Conservation (phyloP, 1,140 invertebrate genomes). For the Mylabris phalerata region DNA sequence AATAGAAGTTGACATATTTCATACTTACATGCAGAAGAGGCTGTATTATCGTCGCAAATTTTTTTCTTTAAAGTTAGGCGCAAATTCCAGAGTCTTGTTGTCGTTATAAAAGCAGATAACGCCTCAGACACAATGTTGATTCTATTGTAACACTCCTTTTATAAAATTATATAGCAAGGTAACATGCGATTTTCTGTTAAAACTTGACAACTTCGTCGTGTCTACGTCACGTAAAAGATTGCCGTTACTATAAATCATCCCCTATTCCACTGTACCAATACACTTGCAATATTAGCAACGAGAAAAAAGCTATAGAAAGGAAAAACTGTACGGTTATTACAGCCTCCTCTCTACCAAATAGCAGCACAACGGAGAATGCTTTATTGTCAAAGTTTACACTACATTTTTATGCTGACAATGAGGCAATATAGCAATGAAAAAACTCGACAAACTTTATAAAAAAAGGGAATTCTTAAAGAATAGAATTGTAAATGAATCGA, state of each 20-base stretch:
- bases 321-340: neutral
- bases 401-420: neutral
- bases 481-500: no score
- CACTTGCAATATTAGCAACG: conserved; percentile 5
- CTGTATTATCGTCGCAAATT: no score
- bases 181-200: conserved; percentile 3
- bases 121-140: conserved; percentile 5
- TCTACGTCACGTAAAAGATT: conserved; percentile 11
- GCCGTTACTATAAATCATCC: conserved; percentile 9
- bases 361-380: no score
- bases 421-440: no score
- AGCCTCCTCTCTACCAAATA: neutral
- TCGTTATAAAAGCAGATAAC: conserved; percentile 4
- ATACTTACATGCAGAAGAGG: no score
- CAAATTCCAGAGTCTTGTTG: no score
- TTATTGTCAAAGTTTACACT: neutral
- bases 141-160: neutral
- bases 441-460: no score
- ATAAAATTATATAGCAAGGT: conserved; percentile 7
- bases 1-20: no score
- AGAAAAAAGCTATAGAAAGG: neutral
- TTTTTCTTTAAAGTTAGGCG: no score
- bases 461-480: no score
- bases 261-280: neutral
- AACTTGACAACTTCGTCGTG: conserved; percentile 1